Percentiles rank a stretch among this genome's conserved stretches.
Evolutionary conservation across 2,888 invertebrate species (phyloP).

Genomic region (Sicus ferrugineus): DNA sequence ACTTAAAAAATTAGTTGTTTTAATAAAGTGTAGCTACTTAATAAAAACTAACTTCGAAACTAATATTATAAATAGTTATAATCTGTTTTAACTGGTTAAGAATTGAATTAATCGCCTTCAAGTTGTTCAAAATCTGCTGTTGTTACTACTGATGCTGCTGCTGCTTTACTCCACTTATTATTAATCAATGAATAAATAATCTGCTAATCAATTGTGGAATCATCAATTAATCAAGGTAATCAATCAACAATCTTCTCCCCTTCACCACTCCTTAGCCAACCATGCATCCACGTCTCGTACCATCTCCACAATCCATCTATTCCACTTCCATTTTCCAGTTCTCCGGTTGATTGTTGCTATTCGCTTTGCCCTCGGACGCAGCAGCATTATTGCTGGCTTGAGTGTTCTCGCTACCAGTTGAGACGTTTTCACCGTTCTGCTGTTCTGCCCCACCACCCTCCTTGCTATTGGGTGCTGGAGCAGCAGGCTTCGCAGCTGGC

Average conservation of each 20-base stretch:
- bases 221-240: not conserved
- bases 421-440: constrained; percentile 50
- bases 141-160: constrained; percentile 12
- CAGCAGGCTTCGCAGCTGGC: constrained; percentile 65
- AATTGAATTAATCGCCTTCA: no score
- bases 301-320: constrained; percentile 44
- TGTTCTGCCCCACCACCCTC: constrained; percentile 48
- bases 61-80: constrained; percentile 37
- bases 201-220: no score
- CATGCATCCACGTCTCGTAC: constrained; percentile 35
- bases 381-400: constrained; percentile 29
- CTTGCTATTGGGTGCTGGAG: constrained; percentile 43
- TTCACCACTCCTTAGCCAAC: constrained; percentile 32
- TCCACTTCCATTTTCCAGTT: constrained; percentile 62
- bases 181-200: not conserved
- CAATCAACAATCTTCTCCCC: constrained; percentile 23
- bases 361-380: constrained; percentile 42
- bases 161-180: not conserved
- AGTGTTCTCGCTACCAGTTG: constrained; percentile 33
- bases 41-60: constrained; percentile 34
- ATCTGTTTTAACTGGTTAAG: constrained; percentile 7
- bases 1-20: not conserved
- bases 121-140: constrained; percentile 19
- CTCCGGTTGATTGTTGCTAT: constrained; percentile 48
- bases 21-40: constrained; percentile 28